A percentile compares a stretch with the other conserved stretches of the same genome.
phyloP scores from a whole-genome alignment of 1,140 invertebrate species.

The Laupala kohalensis region DNA sequence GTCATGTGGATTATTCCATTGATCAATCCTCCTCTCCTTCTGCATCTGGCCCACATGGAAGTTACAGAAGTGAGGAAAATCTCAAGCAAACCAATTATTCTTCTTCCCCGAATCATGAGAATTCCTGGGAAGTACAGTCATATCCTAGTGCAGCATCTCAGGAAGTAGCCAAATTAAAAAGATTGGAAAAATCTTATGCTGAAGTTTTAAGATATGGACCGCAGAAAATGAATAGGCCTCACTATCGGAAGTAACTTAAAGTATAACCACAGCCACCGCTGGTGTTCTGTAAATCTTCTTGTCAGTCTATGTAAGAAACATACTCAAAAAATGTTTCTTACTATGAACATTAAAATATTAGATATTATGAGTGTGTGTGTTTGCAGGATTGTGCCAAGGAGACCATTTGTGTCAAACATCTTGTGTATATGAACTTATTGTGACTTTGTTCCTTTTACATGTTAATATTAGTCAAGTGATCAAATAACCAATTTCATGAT shows the following conservation, averaged over 20 bases:
- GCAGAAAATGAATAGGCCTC: conserved; percentile 4
- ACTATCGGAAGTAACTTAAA: background rate
- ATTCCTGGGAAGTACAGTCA: conserved; percentile 20
- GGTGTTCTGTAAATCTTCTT: background rate
- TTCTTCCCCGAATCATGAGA: background rate
- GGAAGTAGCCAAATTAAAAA: conserved; percentile 63
- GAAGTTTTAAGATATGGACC: conserved; percentile 54
- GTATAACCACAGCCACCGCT: background rate
- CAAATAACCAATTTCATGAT: background rate
- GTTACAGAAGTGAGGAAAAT: background rate
- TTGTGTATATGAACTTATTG: background rate
- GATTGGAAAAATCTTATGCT: conserved; percentile 68
- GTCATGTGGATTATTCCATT: background rate
- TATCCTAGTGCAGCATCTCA: conserved; percentile 51
- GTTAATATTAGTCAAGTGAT: too few relatives aligned
- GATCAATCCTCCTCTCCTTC: background rate
- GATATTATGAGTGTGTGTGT: background rate
- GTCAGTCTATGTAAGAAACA: too few relatives aligned
- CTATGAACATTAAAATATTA: too few relatives aligned
- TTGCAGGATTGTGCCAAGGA: background rate
- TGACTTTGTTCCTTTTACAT: too few relatives aligned
- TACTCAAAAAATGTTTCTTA: too few relatives aligned
- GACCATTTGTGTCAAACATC: background rate
- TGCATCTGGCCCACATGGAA: background rate
- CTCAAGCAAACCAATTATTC: background rate